Evolutionary conservation across 2,113 vertebrate genomes (phyloP).

Genomic region (Macquaria ambigua): DNA sequence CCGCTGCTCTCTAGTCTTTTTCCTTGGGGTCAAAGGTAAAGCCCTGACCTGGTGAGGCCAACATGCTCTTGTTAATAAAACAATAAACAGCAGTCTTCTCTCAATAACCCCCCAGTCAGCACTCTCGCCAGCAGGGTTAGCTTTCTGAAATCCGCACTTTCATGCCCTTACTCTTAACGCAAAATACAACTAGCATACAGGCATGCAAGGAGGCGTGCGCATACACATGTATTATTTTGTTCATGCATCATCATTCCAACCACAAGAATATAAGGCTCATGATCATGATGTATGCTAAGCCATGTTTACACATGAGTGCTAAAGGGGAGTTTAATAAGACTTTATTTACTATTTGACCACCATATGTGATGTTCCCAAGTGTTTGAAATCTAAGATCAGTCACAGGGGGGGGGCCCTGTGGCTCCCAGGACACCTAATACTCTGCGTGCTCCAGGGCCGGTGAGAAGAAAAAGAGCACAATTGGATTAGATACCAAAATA

Average conservation of each 20-base stretch:
- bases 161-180: conserved; percentile 33
- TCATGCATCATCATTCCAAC: conserved; percentile 2
- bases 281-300: conserved; percentile 21
- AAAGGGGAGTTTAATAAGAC: conserved; percentile 68
- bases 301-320: conserved; percentile 50
- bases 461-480: conserved; percentile 87
- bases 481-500: conserved; percentile 95
- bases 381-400: conserved; percentile 84
- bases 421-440: conserved; percentile 87
- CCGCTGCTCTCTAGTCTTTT: conserved; percentile 61
- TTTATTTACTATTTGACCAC: conserved; percentile 81
- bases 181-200: conserved; percentile 10
- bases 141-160: conserved; percentile 53
- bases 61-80: conserved; percentile 84
- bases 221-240: conserved; percentile 16
- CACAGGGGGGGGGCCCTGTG: conserved; percentile 70
- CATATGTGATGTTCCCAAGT: conserved; percentile 80
- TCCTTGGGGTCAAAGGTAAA: conserved; percentile 79
- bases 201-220: neutral
- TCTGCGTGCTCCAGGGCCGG: conserved; percentile 82
- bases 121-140: conserved; percentile 35
- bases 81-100: conserved; percentile 82
- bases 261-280: conserved; percentile 4
- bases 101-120: conserved; percentile 64
- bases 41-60: conserved; percentile 76